Conservation (phyloP, 1,140 invertebrate genomes). For the Zeugodacus cucurbitae region DNA sequence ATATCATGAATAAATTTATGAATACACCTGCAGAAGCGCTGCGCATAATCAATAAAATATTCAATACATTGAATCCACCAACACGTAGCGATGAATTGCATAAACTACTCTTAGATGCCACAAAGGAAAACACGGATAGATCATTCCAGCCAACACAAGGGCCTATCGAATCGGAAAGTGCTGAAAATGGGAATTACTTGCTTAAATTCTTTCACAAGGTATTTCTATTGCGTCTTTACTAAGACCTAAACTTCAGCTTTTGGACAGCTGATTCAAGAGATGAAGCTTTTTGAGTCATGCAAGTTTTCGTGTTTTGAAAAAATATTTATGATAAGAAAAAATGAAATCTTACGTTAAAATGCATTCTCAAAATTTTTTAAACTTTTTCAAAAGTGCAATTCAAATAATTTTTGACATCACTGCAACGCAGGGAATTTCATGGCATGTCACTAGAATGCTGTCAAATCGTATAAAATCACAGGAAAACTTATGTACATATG, state of each 20-base stretch:
- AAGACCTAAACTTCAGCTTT: too few relatives aligned
- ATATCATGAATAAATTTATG: slow-evolving; percentile 66
- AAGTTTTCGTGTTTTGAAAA: too few relatives aligned
- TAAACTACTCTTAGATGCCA: not conserved
- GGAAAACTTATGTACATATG: not conserved
- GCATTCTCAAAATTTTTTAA: too few relatives aligned
- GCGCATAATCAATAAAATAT: slow-evolving; percentile 61
- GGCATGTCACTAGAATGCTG: not conserved
- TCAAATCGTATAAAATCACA: slow-evolving; percentile 16
- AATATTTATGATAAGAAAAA: too few relatives aligned
- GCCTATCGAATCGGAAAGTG: not conserved
- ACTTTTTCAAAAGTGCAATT: not conserved
- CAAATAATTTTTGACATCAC: not conserved
- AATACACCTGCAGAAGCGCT: slow-evolving; percentile 63
- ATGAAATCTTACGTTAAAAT: too few relatives aligned
- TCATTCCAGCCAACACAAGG: not conserved
- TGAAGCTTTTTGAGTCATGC: too few relatives aligned
- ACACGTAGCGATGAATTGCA: slow-evolving; percentile 40
- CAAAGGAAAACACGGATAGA: not conserved
- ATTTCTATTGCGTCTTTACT: slow-evolving; percentile 15
- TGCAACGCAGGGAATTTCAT: slow-evolving; percentile 9
- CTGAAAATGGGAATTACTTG: not conserved
- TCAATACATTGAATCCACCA: slow-evolving; percentile 53
- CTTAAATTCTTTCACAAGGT: not conserved
- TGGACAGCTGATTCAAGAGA: too few relatives aligned